Evolutionary conservation across 1,140 invertebrate species (phyloP), one percentile per base, ranked within the genome.

Genomic region (Penaeus japonicus): DNA sequence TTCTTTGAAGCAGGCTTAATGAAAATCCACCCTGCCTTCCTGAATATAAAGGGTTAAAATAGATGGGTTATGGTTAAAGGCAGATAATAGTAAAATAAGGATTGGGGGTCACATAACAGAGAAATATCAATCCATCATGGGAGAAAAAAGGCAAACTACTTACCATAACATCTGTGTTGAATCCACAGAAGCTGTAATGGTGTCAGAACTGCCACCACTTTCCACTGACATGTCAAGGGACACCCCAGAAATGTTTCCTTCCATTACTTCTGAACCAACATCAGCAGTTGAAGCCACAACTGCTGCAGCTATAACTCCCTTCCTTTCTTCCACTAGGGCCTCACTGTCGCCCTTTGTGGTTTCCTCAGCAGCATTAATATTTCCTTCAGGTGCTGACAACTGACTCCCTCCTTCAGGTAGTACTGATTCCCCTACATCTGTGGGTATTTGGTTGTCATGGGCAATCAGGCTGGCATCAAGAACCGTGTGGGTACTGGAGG

Each of bases 141-240:
- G 4, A n/a, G 81, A 82, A 15, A 47, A 24, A 59, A 57, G 47
- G 24, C 18, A 30, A n/a, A 27, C 22, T 54, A 80, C 84, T 62
- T 47, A 86, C 81, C 84, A 87, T 32, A 53, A 30, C 53, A 73
- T 83, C 54, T 84, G 84, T 39, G 89, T 59, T 7, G 89, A 86
- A 78, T 90, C 89, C 20, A 86, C 54, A 18, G 85, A 86, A 2
- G 89, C 85, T 32, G 85, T 84, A 32, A 90, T 87, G 27, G 89
- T 87, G 85, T 86, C 85, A 2, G 89, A 90, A 55, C 89, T 89
- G 5, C 89, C 89, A 22, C 87, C 87, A 55, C 87, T 89, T 70
- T 89, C 87, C 82, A 89, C 83, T 0, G 87, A 89, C 57, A 89
- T 78, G 59, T 89, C 83, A 24, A 89, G 75, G 22, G 87, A 53